Evolutionary conservation across 2,797 vertebrate genomes (phyloP), one percentile per base, ranked within the genome.

Genomic region (Acomys russatus): DNA sequence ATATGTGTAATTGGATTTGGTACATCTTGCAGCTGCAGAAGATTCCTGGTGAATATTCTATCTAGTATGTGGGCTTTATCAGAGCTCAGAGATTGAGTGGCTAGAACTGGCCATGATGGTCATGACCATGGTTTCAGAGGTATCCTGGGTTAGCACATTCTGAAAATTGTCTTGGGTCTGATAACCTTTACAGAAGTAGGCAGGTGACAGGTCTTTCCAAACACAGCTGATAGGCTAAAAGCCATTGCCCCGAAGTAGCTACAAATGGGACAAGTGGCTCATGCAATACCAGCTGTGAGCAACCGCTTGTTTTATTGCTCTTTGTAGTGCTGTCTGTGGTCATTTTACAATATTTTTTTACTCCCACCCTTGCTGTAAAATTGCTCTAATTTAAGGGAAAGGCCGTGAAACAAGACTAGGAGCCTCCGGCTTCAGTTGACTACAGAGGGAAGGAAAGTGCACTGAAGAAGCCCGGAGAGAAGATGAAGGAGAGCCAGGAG

Each of bases 241-340:
- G 90, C 91, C 95, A 90, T 74, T 96, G 96, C 95, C 96, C 93
- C 95, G 83, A 93, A 74, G 87, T 86, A 93, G 97, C 96, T 98
- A 96, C 73, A 71, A 33, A 91, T 23, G 90, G 97, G 98, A 94
- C 98, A 98, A 98, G 98, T 98, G 98, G 98, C 95, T 95, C 92
- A 93, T 64, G 89, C 97, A 98, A 97, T 96, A 92, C 95, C 98
- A 98, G 97, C 97, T 98, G 98, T 96, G 97, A 95, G n/a, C 93
- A 87, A 91, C 25, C 88, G 97, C 97, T 95, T 80, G 86, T 97
- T 98, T 98, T 97, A 98, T 90, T 96, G 97, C 97, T 93, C 96
- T 97, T 97, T 97, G 97, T 96, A 97, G 96, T n/a, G 80, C 93
- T 96, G 97, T 98, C 97, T 97, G 1, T 44, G 17, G 70, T 97